Evolutionary conservation across 35 echinoderm and acorn worm species (phyloP).

Genomic region (Lytechinus pictus): DNA sequence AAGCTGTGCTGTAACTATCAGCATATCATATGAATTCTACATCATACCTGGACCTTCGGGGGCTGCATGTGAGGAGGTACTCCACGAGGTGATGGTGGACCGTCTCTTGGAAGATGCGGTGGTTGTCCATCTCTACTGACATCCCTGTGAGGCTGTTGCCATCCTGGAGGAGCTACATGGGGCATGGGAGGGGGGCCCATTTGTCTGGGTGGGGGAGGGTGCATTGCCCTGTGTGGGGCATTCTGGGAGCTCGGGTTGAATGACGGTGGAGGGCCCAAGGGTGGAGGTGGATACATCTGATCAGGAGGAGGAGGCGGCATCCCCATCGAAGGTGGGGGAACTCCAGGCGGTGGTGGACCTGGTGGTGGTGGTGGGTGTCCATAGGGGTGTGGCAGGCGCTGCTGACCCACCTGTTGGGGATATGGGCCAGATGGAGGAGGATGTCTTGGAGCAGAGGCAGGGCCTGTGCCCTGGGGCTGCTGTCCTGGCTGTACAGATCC

Average conservation of each 20-base stretch:
- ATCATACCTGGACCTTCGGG: conserved; percentile 46
- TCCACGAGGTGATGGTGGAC: background rate
- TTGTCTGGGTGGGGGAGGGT: conserved; percentile 47
- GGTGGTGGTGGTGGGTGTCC: conserved; percentile 16
- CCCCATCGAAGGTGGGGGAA: conserved; percentile 12
- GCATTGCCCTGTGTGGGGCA: conserved; percentile 38
- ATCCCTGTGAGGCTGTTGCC: conserved; percentile 26
- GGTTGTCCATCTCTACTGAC: conserved; percentile 1
- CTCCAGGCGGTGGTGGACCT: conserved; percentile 19
- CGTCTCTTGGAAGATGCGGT: conserved; percentile 22
- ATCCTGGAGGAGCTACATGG: conserved; percentile 39
- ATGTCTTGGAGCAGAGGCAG: background rate
- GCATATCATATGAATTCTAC: background rate
- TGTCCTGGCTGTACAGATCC: background rate
- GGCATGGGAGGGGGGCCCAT: conserved; percentile 39
- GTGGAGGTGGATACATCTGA: conserved; percentile 21
- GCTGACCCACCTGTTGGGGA: background rate
- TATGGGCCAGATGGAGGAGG: conserved; percentile 7
- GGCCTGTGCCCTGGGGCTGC: conserved; percentile 33
- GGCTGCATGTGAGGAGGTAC: conserved; percentile 54
- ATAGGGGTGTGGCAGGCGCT: background rate
- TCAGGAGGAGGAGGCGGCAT: background rate
- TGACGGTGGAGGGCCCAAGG: conserved; percentile 31
- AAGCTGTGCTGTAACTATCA: too few species aligned
- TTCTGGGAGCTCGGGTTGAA: conserved; percentile 15